A percentile compares a stretch with the other conserved stretches of the same genome.
Evolutionary conservation across 2,888 invertebrate genomes (phyloP).

Genomic region (Caenorhabditis becei): DNA sequence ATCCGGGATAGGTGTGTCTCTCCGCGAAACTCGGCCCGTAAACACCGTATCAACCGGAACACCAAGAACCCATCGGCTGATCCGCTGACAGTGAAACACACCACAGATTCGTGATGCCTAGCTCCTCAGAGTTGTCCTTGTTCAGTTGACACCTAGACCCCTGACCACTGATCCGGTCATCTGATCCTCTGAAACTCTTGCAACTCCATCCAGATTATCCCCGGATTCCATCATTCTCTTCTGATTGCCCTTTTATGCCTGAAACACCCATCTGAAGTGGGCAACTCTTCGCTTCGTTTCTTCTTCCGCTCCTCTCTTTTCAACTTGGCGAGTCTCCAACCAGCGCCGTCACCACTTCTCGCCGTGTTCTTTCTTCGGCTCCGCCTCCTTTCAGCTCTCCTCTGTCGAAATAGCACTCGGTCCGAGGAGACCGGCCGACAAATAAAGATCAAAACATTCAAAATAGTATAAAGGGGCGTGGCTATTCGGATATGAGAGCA

Average conservation of each 20-base stretch:
- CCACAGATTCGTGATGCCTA: neutral
- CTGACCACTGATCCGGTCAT: slow-evolving; percentile 1
- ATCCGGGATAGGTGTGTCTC: slow-evolving; percentile 18
- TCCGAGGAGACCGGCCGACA: slow-evolving; percentile 36
- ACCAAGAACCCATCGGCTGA: neutral
- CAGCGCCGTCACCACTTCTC: slow-evolving; percentile 22
- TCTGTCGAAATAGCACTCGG: slow-evolving; percentile 36
- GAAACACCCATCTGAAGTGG: neutral
- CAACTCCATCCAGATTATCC: slow-evolving; percentile 12
- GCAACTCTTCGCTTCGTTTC: neutral
- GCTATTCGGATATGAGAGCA: slow-evolving; percentile 59
- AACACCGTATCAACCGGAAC: slow-evolving; percentile 22
- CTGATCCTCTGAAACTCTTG: slow-evolving; percentile 17
- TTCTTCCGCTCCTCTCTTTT: slow-evolving; percentile 19
- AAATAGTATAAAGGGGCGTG: slow-evolving; percentile 64
- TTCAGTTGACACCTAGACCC: neutral
- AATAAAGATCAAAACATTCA: slow-evolving; percentile 67
- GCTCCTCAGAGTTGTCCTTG: neutral
- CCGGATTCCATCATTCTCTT: neutral
- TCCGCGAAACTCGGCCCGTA: slow-evolving; percentile 16
- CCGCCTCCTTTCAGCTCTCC: slow-evolving; percentile 45
- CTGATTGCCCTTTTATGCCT: neutral
- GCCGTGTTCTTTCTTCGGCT: slow-evolving; percentile 16
- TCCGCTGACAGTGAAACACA: neutral
- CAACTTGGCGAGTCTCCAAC: slow-evolving; percentile 37